Percentiles rank a stretch among this genome's conserved stretches.
These are phyloP conservation scores for Chromoteleia sp. DNA, from an alignment of 2,888 invertebrate species.

Conservation along the genomic window DNA sequence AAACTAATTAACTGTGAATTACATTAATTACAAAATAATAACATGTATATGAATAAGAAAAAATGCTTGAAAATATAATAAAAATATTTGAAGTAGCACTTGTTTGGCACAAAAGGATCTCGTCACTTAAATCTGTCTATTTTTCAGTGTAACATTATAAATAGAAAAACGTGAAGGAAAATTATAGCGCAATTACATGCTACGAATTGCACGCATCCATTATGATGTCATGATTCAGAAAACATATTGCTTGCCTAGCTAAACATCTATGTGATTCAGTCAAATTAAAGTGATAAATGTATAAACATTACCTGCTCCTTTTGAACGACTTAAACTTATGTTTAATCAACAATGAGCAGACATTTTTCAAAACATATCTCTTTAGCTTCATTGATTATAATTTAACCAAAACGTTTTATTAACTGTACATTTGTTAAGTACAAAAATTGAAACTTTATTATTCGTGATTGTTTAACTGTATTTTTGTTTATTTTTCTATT, in stretches of 20 bases:
- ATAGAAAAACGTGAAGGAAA: constrained; percentile 31
- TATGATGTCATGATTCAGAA: constrained; percentile 50
- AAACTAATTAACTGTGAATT: too few species aligned
- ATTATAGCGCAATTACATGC: constrained; percentile 43
- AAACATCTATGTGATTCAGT: constrained; percentile 32
- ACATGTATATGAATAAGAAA: too few species aligned
- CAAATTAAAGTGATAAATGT: constrained; percentile 33
- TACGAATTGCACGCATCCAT: constrained; percentile 42
- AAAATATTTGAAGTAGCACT: not conserved
- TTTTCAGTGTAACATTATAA: constrained; percentile 29
- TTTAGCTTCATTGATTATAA: too few species aligned
- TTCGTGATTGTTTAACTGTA: too few species aligned
- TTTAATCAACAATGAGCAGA: not conserved
- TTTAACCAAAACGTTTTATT: too few species aligned
- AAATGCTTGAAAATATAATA: too few species aligned
- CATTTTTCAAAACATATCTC: not conserved
- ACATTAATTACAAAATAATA: too few species aligned
- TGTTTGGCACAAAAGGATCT: constrained; percentile 2
- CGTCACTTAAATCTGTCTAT: constrained; percentile 12
- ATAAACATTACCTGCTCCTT: constrained; percentile 11
- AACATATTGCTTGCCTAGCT: constrained; percentile 32
- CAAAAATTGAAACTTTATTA: too few species aligned
- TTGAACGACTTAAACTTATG: constrained; percentile 7
- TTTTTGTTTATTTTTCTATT: too few species aligned
- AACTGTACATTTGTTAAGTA: too few species aligned